Base-by-base conservation (phyloP, 2,888 invertebrate genomes). In the Meteorus colon region DNA sequence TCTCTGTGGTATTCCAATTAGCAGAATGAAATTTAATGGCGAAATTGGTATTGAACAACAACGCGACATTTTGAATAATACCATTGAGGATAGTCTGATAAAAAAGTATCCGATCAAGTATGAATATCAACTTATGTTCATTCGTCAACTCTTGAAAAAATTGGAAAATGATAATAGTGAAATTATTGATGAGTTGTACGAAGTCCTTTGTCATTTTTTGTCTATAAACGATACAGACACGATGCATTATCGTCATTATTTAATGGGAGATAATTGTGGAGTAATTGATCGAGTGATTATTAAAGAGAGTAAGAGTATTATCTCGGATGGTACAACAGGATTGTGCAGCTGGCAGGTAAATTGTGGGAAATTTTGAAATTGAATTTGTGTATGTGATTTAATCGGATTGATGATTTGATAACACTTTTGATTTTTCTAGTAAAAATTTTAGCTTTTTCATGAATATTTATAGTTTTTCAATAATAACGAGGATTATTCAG, bases 251-350 rank as follows among this genome's bases (percentile, higher is more conserved):
- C 92, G 93, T 73, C 95, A 95, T 88, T 95, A 94, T 87, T 73
- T 91, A 59, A 83, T 93, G 73, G 79, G 86, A 48, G 85, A 88
- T 45, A 84, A 90, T 75, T 85, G 89, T 73, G 2, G 14, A 3
- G 59, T 81, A 75, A 80, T 87, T 86, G 79, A 86, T 90, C 48
- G 73, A 31, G 88, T 95, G 45, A 93, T 92, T 16, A 88, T 96
- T 70, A 92, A 92, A 81, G 96, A 96, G 89, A 95, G 93, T 76
- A 92, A 91, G 74, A 94, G 92, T 85, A 92, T 95, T 85, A 94
- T 96, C 80, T 92, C 94, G 0, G 92, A 94, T 87, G 96, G 96
- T 37, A 96, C 96, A 27, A 96, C 96, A 19, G 96, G 96, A 34
- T 90, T 96, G 81, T 93, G 93, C 81, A 94, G 93, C 82, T 96